Base-by-base conservation (phyloP, 2,888 invertebrate genomes). In the Micoletzkya japonica region DNA sequence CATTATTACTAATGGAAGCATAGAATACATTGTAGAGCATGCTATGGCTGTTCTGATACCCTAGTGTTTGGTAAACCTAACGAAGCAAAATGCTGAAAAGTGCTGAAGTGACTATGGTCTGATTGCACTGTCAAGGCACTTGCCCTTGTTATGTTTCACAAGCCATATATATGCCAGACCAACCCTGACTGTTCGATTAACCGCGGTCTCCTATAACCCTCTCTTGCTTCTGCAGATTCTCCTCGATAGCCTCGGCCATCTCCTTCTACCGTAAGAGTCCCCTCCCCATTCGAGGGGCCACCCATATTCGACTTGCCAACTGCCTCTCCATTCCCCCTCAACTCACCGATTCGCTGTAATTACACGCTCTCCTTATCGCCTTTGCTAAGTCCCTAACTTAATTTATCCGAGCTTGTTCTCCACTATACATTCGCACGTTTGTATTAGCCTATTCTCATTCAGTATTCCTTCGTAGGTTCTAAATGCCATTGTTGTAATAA, bases 261-360 rank as follows among this genome's bases (percentile, higher is more conserved):
- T 56, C 67, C 17, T 67, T 57, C 57, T 67, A 67, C 67, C 67
- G 67, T 30, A 56, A 57, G 67, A 37, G 57, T 67, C 67, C 67
- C 3, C 67, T 67, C 2, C 67, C 67, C 1, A 67, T 67, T 32
- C 56, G 67, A 7, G 67, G 67, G 17, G 67, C 67, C 44, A 39
- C 39, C 28, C 67, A 67, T 44, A 57, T 67, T 26, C 57, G 67
- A 30, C 49, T 67, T 1, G 2, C n/a, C n/a, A 57, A 56, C 26
- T 67, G 67, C 20, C 67, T 67, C 30, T 57, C 67, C 30, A n/a
- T 36, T n/a, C 67, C 67, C 49, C 7, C 59, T 39, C 39, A n/a
- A 1, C 44, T 50, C 50, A 20, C 26, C 44, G 20, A 44, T 44
- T 44, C 20, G 44, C 44, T 44, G 10, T 44, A 14, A 20, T n/a